These are phyloP conservation scores for Gonioctena quinquepunctata DNA, from an alignment of 1,140 invertebrate species.

Conservation along the genomic window DNA sequence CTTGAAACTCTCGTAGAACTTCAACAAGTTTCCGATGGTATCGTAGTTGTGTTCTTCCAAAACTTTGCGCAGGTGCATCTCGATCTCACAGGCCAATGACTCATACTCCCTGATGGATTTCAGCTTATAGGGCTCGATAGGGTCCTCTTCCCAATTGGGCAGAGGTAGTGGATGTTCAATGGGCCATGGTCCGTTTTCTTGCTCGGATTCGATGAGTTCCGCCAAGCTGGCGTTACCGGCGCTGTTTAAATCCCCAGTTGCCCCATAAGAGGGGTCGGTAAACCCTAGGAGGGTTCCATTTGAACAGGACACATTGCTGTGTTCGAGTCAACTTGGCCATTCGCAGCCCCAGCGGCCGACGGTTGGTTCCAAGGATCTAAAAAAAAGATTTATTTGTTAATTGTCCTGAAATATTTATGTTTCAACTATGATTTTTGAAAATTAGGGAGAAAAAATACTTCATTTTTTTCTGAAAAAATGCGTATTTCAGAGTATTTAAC, in stretches of 20 bases:
- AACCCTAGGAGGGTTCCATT: conserved; percentile 54
- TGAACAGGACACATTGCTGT: conserved; percentile 62
- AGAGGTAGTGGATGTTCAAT: conserved; percentile 68
- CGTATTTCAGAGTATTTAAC: too few relatives aligned
- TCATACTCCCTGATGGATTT: conserved; percentile 72
- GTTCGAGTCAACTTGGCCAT: conserved; percentile 91
- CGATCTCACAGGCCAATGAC: conserved; percentile 74
- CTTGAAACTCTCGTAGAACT: conserved; percentile 75
- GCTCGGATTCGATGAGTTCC: conserved; percentile 54
- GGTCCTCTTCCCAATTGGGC: conserved; percentile 64
- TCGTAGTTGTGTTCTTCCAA: conserved; percentile 83
- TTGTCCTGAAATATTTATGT: too few relatives aligned
- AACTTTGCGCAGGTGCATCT: conserved; percentile 75
- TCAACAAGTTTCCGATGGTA: conserved; percentile 82
- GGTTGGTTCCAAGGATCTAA: conserved; percentile 70
- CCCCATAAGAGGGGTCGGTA: conserved; percentile 14
- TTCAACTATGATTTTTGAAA: too few relatives aligned
- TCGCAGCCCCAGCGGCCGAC: conserved; percentile 85
- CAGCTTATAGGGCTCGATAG: conserved; percentile 58
- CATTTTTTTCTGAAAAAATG: too few relatives aligned
- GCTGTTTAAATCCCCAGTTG: conserved; percentile 13
- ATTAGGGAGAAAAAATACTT: too few relatives aligned
- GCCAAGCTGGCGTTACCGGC: conserved; percentile 24
- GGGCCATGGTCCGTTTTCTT: conserved; percentile 62
- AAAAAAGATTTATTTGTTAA: too few relatives aligned